These are phyloP conservation scores for Orthosia cruda DNA, from an alignment of 2,888 invertebrate species.

Conservation along the genomic window DNA sequence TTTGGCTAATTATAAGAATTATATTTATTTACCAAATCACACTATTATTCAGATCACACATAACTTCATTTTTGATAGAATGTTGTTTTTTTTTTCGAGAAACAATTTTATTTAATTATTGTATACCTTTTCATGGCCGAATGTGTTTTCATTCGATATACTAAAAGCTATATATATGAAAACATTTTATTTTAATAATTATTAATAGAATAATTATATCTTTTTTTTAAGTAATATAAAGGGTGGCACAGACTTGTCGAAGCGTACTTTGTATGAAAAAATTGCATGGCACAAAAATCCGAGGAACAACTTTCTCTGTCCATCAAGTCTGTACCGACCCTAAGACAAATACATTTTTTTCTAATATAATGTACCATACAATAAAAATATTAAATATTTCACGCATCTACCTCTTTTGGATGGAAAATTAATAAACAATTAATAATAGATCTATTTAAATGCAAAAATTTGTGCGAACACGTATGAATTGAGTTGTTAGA, in stretches of 20 bases:
- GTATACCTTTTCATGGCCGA: slow-evolving; percentile 72
- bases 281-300: not conserved
- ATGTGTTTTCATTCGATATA: slow-evolving; percentile 55
- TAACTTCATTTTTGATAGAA: slow-evolving; percentile 60
- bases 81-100: slow-evolving; percentile 16
- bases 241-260: not conserved
- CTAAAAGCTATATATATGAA: slow-evolving; percentile 47
- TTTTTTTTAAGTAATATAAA: slow-evolving; percentile 14
- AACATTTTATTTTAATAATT: slow-evolving; percentile 9
- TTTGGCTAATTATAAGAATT: slow-evolving; percentile 74
- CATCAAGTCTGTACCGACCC: not conserved
- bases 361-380: slow-evolving; percentile 2
- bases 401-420: slow-evolving; percentile 20
- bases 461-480: slow-evolving; percentile 50
- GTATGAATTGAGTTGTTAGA: slow-evolving; percentile 14
- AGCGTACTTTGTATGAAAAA: not conserved
- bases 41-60: slow-evolving; percentile 65
- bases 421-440: slow-evolving; percentile 38
- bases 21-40: slow-evolving; percentile 57
- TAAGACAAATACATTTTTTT: slow-evolving; percentile 6
- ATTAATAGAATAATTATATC: slow-evolving; percentile 13
- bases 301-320: not conserved
- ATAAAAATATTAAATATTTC: slow-evolving; percentile 28
- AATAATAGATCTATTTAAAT: slow-evolving; percentile 36
- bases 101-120: slow-evolving; percentile 63